A percentile compares a stretch with the other conserved stretches of the same genome.
These are phyloP conservation scores for Meriones unguiculatus DNA, from an alignment of 2,113 vertebrate genomes.

Conservation along the genomic window DNA sequence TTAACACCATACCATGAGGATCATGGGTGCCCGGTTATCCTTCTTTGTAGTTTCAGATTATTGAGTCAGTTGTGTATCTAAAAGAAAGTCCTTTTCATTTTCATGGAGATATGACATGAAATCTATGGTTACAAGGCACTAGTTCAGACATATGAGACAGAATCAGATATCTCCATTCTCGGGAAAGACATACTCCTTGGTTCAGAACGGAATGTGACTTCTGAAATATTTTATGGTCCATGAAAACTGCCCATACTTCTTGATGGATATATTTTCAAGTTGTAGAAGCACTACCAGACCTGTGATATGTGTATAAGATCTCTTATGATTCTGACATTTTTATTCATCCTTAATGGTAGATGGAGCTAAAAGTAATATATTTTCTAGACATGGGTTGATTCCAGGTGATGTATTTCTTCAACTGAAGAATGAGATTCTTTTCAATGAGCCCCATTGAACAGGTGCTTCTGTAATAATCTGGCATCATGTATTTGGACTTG, in stretches of 20 bases:
- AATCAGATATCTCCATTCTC: constrained; percentile 25
- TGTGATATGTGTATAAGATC: constrained; percentile 54
- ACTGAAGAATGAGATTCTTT: constrained; percentile 55
- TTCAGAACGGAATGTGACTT: constrained; percentile 30
- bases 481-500: constrained; percentile 40
- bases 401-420: constrained; percentile 60
- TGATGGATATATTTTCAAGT: constrained; percentile 66
- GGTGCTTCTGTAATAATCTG: constrained; percentile 51
- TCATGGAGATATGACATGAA: constrained; percentile 51
- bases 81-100: constrained; percentile 34
- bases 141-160: constrained; percentile 2
- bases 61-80: not conserved
- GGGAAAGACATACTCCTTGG: constrained; percentile 7
- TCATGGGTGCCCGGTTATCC: not conserved
- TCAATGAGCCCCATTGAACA: constrained; percentile 39
- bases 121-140: not conserved
- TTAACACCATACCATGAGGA: not conserved
- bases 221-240: constrained; percentile 60
- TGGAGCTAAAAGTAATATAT: constrained; percentile 61
- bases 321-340: constrained; percentile 72
- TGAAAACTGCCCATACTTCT: constrained; percentile 58
- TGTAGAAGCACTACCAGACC: constrained; percentile 56
- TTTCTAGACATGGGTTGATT: constrained; percentile 70
- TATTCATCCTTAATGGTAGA: constrained; percentile 63
- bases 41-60: not conserved